Conservation (phyloP, 2,888 invertebrate genomes). For the Drosophila ezoana region DNA sequence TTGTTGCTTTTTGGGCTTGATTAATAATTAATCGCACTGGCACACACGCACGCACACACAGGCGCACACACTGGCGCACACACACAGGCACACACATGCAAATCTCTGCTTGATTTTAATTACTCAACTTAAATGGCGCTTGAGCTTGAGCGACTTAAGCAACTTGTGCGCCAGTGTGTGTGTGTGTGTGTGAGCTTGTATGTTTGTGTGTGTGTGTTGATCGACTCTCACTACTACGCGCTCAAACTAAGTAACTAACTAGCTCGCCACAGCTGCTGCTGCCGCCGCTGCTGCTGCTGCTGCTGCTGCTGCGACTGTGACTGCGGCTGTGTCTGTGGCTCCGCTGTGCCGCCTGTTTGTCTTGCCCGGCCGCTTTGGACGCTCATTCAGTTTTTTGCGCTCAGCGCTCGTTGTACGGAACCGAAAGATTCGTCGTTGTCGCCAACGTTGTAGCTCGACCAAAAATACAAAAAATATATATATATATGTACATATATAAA, state of each 20-base stretch:
- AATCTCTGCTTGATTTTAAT: constrained; percentile 73
- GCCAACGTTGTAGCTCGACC: constrained; percentile 53
- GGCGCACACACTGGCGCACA: not conserved
- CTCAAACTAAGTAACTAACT: constrained; percentile 77
- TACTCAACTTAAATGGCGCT: constrained; percentile 81
- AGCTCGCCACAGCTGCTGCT: constrained; percentile 60
- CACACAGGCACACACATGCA: constrained; percentile 53
- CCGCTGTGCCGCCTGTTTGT: constrained; percentile 73
- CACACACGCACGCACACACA: constrained; percentile 33
- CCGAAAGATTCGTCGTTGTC: constrained; percentile 70
- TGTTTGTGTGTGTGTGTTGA: constrained; percentile 52
- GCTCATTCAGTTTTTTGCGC: constrained; percentile 79
- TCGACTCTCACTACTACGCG: constrained; percentile 75
- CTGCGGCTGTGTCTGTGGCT: constrained; percentile 30
- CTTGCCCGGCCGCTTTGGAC: constrained; percentile 77
- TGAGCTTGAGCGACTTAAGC: constrained; percentile 78
- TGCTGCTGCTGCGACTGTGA: constrained; percentile 12
- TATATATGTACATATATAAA: constrained; percentile 10
- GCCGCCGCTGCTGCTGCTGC: constrained; percentile 13
- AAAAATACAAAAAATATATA: constrained; percentile 22
- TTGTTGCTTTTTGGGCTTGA: constrained; percentile 69
- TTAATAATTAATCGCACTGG: constrained; percentile 78
- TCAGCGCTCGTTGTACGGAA: constrained; percentile 79
- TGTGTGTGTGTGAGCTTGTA: constrained; percentile 32
- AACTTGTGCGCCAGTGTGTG: constrained; percentile 55